These are phyloP conservation scores for Tenthredo scrophulariae DNA, from an alignment of 2,888 invertebrate species.

Conservation along the genomic window DNA sequence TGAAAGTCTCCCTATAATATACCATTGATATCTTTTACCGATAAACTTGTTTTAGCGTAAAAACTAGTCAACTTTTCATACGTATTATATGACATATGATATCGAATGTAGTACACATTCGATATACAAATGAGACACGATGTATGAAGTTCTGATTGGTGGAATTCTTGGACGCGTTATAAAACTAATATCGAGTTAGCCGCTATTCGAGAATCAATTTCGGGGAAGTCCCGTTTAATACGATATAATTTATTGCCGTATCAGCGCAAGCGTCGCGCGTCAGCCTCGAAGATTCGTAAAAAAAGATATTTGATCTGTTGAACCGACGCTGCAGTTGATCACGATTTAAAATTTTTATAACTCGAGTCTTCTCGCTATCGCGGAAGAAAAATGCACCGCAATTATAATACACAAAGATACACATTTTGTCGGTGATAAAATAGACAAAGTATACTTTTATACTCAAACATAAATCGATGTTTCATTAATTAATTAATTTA, in stretches of 20 bases:
- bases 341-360: not conserved
- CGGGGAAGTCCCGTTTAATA: conserved; percentile 24
- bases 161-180: conserved; percentile 10
- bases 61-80: not conserved
- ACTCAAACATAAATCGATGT: not conserved
- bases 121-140: not conserved
- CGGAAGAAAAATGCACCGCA: not conserved
- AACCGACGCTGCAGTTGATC: conserved; percentile 47
- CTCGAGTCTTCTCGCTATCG: not conserved
- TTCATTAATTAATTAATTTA: not conserved
- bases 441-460: not conserved
- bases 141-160: not conserved
- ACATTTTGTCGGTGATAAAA: not conserved
- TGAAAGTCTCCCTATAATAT: not conserved
- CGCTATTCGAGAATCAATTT: conserved; percentile 2
- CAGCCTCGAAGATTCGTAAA: not conserved
- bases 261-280: not conserved
- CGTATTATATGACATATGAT: not conserved
- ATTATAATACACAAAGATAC: not conserved
- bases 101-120: not conserved
- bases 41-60: conserved; percentile 1
- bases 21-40: not conserved
- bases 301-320: conserved; percentile 23
- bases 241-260: conserved; percentile 4
- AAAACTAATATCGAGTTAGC: not conserved